Conservation (phyloP, 1,140 invertebrate genomes). For the Belonocnema kinseyi region DNA sequence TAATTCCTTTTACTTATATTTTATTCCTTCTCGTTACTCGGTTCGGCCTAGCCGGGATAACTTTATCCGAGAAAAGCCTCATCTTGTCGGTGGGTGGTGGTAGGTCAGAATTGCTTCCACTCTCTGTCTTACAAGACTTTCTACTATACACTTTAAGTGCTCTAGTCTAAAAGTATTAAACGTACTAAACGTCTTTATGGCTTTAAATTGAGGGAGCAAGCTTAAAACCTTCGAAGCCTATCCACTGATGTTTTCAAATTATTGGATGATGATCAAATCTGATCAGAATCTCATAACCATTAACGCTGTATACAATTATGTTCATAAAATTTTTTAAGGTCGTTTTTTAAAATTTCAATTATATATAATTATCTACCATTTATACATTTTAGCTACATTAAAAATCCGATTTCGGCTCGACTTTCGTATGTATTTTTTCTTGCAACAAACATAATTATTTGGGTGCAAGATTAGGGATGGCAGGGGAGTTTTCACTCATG, state of each 20-base stretch:
- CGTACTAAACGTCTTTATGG: not conserved
- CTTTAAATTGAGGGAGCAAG: slow-evolving; percentile 2
- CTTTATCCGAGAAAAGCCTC: slow-evolving; percentile 36
- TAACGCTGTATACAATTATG: too few relatives aligned
- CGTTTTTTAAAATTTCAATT: too few relatives aligned
- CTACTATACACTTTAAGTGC: not conserved
- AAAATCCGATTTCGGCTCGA: too few relatives aligned
- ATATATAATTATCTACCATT: too few relatives aligned
- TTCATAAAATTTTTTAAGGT: too few relatives aligned
- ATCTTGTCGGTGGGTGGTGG: not conserved
- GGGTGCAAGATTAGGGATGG: too few relatives aligned
- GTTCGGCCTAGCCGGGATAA: slow-evolving; percentile 37
- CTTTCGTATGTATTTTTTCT: too few relatives aligned
- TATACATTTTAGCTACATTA: too few relatives aligned
- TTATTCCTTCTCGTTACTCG: not conserved
- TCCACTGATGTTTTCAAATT: not conserved
- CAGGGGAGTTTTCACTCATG: too few relatives aligned
- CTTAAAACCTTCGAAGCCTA: too few relatives aligned
- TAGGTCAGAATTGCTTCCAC: slow-evolving; percentile 8
- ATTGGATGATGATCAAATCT: not conserved
- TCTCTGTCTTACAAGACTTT: not conserved
- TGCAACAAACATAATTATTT: too few relatives aligned
- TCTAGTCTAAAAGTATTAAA: not conserved
- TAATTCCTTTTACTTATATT: slow-evolving; percentile 7
- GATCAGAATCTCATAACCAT: too few relatives aligned